These are phyloP conservation scores for Parelbella ahira DNA, from an alignment of 2,888 invertebrate species.

Conservation along the genomic window DNA sequence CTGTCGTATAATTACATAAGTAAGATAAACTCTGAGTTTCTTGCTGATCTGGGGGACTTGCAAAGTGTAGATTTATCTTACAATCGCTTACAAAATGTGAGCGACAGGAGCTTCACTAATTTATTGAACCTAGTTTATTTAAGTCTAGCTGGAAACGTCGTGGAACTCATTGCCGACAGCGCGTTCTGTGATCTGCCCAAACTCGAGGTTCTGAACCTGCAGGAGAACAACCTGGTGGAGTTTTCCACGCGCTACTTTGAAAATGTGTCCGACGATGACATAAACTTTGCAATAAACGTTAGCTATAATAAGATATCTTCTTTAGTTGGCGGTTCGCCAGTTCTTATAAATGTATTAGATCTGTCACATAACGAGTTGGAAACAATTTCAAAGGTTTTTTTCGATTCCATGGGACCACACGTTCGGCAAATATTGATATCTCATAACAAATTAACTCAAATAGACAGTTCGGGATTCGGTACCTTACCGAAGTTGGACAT, in stretches of 20 bases:
- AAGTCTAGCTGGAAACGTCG: conserved; percentile 87
- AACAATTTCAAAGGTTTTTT: conserved; percentile 78
- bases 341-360: conserved; percentile 82
- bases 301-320: conserved; percentile 82
- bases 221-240: conserved; percentile 84
- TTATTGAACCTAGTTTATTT: conserved; percentile 86
- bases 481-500: conserved; percentile 42
- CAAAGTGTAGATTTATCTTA: conserved; percentile 87
- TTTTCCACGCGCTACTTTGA: conserved; percentile 83
- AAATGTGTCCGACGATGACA: conserved; percentile 81
- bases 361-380: conserved; percentile 82
- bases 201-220: conserved; percentile 86
- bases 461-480: conserved; percentile 65
- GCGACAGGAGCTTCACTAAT: conserved; percentile 83
- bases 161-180: conserved; percentile 83
- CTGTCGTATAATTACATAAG: conserved; percentile 88
- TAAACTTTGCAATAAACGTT: conserved; percentile 84
- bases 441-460: conserved; percentile 71
- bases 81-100: conserved; percentile 84
- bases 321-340: conserved; percentile 46
- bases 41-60: conserved; percentile 82
- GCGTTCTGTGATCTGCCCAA: conserved; percentile 86
- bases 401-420: conserved; percentile 59
- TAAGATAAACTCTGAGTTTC: conserved; percentile 83
- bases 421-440: conserved; percentile 71